Percentiles rank a stretch among this genome's conserved stretches.
Conservation (phyloP, 2,888 invertebrate genomes). For the Nyleta sp. region DNA sequence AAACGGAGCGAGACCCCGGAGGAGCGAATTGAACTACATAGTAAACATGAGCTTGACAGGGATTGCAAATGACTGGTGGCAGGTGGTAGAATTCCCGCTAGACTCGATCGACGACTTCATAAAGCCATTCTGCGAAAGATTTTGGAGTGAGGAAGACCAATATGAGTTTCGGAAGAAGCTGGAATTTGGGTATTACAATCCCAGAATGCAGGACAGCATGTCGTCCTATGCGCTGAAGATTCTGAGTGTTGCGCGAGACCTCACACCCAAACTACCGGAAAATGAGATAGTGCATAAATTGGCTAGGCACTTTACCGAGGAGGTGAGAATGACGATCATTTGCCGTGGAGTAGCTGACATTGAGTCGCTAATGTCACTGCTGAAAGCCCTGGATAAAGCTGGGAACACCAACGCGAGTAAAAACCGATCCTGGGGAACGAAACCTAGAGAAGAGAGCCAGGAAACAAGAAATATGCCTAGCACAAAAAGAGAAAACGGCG, state of each 20-base stretch:
- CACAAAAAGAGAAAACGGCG: no score
- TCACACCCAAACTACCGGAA: background rate
- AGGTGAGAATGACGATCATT: background rate
- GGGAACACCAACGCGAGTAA: no score
- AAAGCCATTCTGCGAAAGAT: background rate
- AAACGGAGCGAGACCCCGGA: background rate
- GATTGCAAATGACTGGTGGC: background rate
- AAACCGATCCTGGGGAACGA: no score
- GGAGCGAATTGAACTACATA: background rate
- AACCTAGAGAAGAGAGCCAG: no score
- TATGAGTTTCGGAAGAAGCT: background rate
- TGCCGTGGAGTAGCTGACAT: no score
- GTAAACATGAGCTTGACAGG: background rate
- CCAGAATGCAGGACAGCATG: background rate
- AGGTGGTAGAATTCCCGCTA: background rate
- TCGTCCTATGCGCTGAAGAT: background rate
- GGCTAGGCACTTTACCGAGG: background rate
- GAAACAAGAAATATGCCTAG: no score
- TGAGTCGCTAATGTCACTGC: no score
- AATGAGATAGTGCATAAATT: background rate
- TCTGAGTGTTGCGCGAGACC: background rate
- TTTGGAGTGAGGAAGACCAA: slow-evolving; percentile 1
- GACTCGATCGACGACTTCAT: background rate
- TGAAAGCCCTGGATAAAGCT: no score
- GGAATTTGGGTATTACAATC: background rate